phyloP scores from a whole-genome alignment of 2,113 vertebrate genomes.

The Hystrix brachyura region DNA sequence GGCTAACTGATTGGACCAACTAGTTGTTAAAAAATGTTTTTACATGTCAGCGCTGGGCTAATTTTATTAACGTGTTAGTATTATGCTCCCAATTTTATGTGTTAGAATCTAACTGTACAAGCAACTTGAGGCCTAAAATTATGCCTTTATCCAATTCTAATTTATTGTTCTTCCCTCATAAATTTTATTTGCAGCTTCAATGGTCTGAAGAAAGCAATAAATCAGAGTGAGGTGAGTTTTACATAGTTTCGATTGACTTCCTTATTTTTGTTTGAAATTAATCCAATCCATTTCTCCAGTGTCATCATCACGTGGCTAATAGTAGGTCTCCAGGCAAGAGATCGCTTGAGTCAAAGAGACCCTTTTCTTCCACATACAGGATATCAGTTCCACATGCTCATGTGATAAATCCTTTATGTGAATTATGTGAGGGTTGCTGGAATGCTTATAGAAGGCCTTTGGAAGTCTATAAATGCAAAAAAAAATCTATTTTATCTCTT shows the following conservation, averaged over 20 bases:
- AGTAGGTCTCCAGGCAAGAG: conserved; percentile 15
- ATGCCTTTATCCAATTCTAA: conserved; percentile 87
- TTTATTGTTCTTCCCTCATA: conserved; percentile 89
- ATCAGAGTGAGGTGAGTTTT: conserved; percentile 86
- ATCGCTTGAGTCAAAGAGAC: not conserved
- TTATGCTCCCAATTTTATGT: conserved; percentile 87
- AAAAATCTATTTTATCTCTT: conserved; percentile 1
- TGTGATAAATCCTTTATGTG: conserved; percentile 2
- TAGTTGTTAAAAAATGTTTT: conserved; percentile 88
- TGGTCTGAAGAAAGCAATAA: conserved; percentile 87
- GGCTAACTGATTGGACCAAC: conserved; percentile 86
- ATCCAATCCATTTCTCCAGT: conserved; percentile 48
- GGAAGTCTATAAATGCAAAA: not conserved
- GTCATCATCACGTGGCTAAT: not conserved
- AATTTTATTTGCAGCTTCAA: conserved; percentile 89
- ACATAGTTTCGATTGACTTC: conserved; percentile 80
- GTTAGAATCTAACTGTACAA: conserved; percentile 87
- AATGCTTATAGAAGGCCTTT: conserved; percentile 2
- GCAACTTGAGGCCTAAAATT: conserved; percentile 85
- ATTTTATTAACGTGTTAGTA: conserved; percentile 90
- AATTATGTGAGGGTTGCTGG: not conserved
- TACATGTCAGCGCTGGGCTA: conserved; percentile 89
- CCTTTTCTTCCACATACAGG: not conserved
- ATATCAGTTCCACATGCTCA: not conserved
- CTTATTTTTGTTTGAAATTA: conserved; percentile 83